These are phyloP conservation scores for Tilapia sparmanii DNA, from an alignment of 2,113 vertebrate species.

Conservation along the genomic window DNA sequence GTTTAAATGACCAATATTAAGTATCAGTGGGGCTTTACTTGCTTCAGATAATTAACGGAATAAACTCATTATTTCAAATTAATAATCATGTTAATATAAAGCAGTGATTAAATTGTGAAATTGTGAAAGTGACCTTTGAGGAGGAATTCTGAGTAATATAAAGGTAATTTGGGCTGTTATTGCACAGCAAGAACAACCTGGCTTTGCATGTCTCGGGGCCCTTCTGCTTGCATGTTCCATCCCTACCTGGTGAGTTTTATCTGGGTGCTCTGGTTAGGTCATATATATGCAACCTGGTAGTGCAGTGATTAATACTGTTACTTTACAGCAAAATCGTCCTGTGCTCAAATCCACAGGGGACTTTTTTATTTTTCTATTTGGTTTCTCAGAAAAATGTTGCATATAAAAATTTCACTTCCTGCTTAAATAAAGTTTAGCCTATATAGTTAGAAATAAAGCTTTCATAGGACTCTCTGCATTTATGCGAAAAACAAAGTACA, in stretches of 20 bases:
- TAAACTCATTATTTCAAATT: neutral
- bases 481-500: neutral
- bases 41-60: neutral
- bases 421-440: neutral
- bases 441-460: neutral
- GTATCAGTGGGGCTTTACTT: neutral
- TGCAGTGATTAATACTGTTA: neutral
- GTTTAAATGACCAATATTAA: neutral
- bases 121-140: neutral
- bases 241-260: neutral
- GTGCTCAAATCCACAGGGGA: neutral
- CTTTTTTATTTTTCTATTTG: neutral
- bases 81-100: neutral
- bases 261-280: neutral
- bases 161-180: neutral
- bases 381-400: neutral
- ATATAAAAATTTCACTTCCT: neutral
- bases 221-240: neutral
- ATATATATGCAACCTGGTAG: neutral
- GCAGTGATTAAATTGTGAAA: neutral
- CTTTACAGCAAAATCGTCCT: neutral
- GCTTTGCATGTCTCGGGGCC: neutral
- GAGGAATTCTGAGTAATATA: neutral
- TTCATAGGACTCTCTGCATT: neutral
- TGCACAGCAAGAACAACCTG: neutral